Evolutionary conservation across 1,140 invertebrate species (phyloP).

Genomic region (Trichonephila inaurata): DNA sequence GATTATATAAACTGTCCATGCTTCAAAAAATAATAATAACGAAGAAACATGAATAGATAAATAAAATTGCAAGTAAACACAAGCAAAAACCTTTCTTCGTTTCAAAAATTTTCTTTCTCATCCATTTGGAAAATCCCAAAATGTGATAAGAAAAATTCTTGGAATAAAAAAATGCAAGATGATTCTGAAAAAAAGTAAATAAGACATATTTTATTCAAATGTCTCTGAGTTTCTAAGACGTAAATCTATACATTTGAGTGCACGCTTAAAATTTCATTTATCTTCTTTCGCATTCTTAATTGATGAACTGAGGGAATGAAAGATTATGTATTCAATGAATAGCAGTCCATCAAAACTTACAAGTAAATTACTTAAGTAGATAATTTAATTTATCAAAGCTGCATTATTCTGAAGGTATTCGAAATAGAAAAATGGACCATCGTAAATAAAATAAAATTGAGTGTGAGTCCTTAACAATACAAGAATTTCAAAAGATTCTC

Average conservation of each 20-base stretch:
- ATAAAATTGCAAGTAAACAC: no score
- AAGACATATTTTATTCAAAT: neutral
- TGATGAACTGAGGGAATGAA: conserved; percentile 25
- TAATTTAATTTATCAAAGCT: conserved; percentile 41
- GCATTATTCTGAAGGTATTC: conserved; percentile 2
- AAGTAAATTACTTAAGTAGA: conserved; percentile 12
- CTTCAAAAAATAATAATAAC: no score
- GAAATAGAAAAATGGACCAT: neutral
- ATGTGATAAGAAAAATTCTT: no score
- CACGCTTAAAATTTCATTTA: neutral
- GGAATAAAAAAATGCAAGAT: no score
- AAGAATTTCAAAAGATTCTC: neutral
- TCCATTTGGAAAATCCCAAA: no score
- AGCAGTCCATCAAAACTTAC: neutral
- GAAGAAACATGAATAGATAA: no score
- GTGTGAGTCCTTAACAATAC: neutral
- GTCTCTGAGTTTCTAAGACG: neutral
- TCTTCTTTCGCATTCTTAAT: neutral
- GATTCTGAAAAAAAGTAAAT: neutral
- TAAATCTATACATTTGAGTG: neutral
- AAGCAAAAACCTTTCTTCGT: no score
- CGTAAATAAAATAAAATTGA: no score
- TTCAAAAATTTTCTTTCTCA: no score
- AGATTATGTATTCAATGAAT: conserved; percentile 9
- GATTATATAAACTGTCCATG: no score